phyloP scores from a whole-genome alignment of 2,113 vertebrate genomes.

The Notiomystis cincta region DNA sequence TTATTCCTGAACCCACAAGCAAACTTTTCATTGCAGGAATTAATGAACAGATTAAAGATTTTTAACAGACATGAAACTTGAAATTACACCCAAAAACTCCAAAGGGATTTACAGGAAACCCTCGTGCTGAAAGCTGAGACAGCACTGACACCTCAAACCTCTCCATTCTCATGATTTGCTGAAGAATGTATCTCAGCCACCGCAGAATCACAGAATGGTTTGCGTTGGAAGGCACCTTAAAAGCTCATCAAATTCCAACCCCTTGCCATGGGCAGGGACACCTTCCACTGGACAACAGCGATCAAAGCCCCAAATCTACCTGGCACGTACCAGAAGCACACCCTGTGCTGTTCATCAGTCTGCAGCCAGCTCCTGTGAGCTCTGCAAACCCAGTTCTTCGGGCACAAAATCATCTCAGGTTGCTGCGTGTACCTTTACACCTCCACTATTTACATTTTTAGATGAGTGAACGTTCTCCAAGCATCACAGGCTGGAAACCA shows the following conservation, averaged over 20 bases:
- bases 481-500: background rate
- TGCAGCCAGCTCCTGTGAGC: background rate
- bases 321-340: background rate
- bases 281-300: background rate
- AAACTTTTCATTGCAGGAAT: background rate
- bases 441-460: background rate
- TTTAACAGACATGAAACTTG: fast-evolving
- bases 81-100: background rate
- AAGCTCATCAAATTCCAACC: background rate
- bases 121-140: background rate
- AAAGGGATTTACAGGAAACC: background rate
- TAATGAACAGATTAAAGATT: background rate
- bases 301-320: background rate
- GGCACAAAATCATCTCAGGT: background rate
- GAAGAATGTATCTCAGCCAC: background rate
- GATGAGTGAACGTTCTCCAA: background rate
- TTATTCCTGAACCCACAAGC: background rate
- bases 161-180: too few species aligned
- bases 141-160: background rate
- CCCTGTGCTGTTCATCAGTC: fast-evolving
- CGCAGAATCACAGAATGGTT: background rate
- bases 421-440: background rate
- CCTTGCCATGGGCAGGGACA: background rate
- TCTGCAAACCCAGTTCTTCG: background rate
- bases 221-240: background rate